Evolutionary conservation across 2,888 invertebrate genomes (phyloP), one percentile per base, ranked within the genome.

Genomic region (Lochmaea capreae): DNA sequence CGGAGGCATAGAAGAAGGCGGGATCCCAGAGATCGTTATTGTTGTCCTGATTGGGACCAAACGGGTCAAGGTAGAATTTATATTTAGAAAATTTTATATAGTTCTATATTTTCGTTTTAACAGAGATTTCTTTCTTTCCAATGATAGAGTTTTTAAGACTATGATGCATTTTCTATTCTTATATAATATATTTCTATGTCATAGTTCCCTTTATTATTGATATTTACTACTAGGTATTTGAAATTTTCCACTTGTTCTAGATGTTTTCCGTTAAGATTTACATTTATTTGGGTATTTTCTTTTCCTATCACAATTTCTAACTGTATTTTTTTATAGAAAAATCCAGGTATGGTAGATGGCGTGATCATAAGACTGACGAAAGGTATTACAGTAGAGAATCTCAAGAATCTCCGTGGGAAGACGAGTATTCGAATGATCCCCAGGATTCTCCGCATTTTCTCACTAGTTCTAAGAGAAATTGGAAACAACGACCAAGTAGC

Each of bases 341-440:
- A 80, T 81, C 80, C 42, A 79, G 85, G 61, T 86, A 86, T 67
- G 78, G 59, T 43, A 78, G 86, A 67, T 79, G 83, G 78, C 79
- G 83, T n/a, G 82, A 83, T 1, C 77, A 81, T 16, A 86, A 86
- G 74, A 88, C 67, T 57, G 89, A 89, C 71, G 86, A 87, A 12
- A 78, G 86, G 22, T 86, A 86, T 75, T 86, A 86, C 73, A 83
- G 83, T 65, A 80, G 87, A 43, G 87, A 87, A 43, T 86, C 87
- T 1, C 87, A 87, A 75, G 88, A 91, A 79, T 87, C 88, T 61
- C 88, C 92, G 14, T 91, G 93, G 89, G 93, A 92, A 79, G 89
- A 87, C 73, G 91, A 91, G 74, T 91, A 91, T 76, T 80, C 83
- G 8, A 85, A 87, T 72, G 87, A 86, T 71, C 83, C 84, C 3